These are phyloP conservation scores for Typhlichthys eigenmanni DNA, from an alignment of 2,797 vertebrate genomes.

Conservation along the genomic window DNA sequence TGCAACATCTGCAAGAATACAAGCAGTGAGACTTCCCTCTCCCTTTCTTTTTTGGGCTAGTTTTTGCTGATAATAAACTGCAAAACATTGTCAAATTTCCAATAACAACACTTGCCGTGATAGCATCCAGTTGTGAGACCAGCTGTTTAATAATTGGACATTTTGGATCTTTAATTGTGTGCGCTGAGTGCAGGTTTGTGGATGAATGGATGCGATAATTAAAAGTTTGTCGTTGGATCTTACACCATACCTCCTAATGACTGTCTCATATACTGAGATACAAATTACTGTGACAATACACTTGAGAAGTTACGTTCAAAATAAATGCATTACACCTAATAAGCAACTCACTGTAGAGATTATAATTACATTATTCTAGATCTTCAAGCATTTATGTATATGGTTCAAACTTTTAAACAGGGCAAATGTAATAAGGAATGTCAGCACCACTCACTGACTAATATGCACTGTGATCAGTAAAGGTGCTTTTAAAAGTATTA, in stretches of 20 bases:
- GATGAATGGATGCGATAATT: conserved; percentile 37
- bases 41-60: conserved; percentile 3
- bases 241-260: conserved; percentile 1
- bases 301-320: too few relatives aligned
- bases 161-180: conserved; percentile 52
- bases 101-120: conserved; percentile 51
- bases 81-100: conserved; percentile 52
- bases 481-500: too few relatives aligned
- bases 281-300: too few relatives aligned
- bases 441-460: too few relatives aligned
- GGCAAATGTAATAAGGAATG: too few relatives aligned
- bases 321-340: too few relatives aligned
- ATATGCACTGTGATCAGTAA: too few relatives aligned
- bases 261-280: too few relatives aligned
- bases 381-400: too few relatives aligned
- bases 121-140: conserved; percentile 36
- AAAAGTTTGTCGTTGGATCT: conserved; percentile 18
- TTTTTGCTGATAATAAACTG: conserved; percentile 36
- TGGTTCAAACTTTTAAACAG: too few relatives aligned
- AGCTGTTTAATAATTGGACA: conserved; percentile 44
- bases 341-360: neutral
- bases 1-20: conserved; percentile 48
- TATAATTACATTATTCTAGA: neutral
- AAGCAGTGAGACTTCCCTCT: conserved; percentile 46
- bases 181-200: conserved; percentile 17